A percentile compares a stretch with the other conserved stretches of the same genome.
phyloP scores from a whole-genome alignment of 2,797 vertebrate genomes.

The Pygocentrus nattereri region DNA sequence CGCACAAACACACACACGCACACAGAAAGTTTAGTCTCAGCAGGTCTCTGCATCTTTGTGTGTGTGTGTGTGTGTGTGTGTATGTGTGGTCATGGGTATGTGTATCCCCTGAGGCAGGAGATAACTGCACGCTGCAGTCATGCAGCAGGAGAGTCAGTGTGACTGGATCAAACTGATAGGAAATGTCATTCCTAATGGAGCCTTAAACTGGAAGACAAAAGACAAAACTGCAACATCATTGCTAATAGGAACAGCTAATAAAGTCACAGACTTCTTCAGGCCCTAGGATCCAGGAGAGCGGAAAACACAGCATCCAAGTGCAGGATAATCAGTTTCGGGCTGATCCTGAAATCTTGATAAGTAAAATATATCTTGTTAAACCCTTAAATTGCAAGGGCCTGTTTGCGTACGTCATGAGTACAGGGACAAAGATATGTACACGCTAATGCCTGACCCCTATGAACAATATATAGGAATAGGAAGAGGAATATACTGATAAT shows the following conservation, averaged over 20 bases:
- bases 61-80: conserved; percentile 28
- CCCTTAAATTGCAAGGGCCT: neutral
- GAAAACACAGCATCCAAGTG: conserved; percentile 3
- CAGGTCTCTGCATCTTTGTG: conserved; percentile 23
- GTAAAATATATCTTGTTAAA: neutral
- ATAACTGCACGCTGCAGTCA: conserved; percentile 30
- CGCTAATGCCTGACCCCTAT: neutral
- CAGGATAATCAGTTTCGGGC: neutral
- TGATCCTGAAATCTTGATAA: conserved; percentile 2
- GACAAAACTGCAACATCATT: conserved; percentile 17
- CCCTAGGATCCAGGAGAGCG: neutral
- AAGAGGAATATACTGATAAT: no score
- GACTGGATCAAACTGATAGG: conserved; percentile 39
- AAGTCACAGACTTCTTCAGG: conserved; percentile 3
- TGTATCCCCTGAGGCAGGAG: conserved; percentile 37
- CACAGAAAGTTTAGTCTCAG: conserved; percentile 50
- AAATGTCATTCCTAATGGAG: conserved; percentile 48
- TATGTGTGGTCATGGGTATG: conserved; percentile 49
- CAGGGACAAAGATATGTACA: neutral
- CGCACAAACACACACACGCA: conserved; percentile 45
- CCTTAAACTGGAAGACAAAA: conserved; percentile 44
- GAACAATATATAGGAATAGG: neutral
- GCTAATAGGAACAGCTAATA: neutral
- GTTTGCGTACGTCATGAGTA: neutral
- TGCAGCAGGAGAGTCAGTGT: conserved; percentile 31